Evolutionary conservation across 2,797 vertebrate genomes (phyloP).

Genomic region (Molossus alvarezi): DNA sequence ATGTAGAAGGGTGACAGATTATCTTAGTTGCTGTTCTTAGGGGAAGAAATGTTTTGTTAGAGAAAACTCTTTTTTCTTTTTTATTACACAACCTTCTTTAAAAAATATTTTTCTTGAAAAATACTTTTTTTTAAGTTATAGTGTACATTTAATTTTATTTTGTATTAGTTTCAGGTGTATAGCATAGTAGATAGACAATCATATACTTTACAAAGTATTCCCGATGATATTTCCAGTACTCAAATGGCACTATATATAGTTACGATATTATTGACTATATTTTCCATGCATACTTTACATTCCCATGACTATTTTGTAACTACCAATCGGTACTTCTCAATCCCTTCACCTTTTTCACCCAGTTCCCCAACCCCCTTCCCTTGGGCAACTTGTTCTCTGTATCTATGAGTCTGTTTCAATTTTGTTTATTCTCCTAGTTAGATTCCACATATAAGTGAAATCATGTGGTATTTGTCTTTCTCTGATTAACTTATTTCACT

Average conservation of each 20-base stretch:
- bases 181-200: background rate
- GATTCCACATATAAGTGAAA: background rate
- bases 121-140: background rate
- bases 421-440: background rate
- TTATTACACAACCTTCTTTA: background rate
- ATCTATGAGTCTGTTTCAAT: background rate
- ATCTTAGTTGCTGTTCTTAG: background rate
- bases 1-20: background rate
- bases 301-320: background rate
- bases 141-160: background rate
- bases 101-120: background rate
- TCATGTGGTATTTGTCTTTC: background rate
- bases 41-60: conserved; percentile 7
- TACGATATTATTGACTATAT: background rate
- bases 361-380: background rate
- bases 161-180: background rate
- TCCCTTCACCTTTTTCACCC: background rate
- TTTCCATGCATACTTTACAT: background rate
- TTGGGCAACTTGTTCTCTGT: background rate
- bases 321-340: background rate
- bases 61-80: background rate
- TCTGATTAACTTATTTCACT: background rate
- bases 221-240: background rate
- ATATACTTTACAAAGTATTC: background rate
- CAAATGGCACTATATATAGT: background rate